Evolutionary conservation across 30 jellyfish, hydroid and myxozoan genomes (phyloP), one percentile per base, ranked within the genome.

Genomic region (Hydra vulgaris): DNA sequence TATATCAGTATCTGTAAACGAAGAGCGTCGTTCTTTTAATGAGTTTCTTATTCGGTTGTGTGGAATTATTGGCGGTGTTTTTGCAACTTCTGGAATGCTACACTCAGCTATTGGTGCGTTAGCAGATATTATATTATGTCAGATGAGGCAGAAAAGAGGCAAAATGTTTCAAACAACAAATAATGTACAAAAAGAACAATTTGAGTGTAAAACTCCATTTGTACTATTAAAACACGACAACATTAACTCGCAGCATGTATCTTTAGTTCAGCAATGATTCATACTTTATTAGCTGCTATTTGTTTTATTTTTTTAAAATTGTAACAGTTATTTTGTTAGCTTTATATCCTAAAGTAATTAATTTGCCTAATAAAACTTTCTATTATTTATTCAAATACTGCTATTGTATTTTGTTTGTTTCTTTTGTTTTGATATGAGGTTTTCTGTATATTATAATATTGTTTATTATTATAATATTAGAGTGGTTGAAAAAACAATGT

Each of bases 11-110:
- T 69, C 86, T 20, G 96, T 91, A 0, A 83, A 86, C 8, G 98
- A 91, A 71, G 84, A 85, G 26, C 91, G 96, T 0, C 83, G 96
- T 15, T 85, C 91, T 25, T 83, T 91, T 71, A 74, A 95, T 86
- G 95, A 91, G 72, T 91, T 91, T 71, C 66, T 91, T 17, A 89
- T 91, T 26, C 88, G 98, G 20, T 92, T 91, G 20, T 91, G 98
- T 86, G 98, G 98, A n/a, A 91, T 91, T 15, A 77, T 91, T 79
- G 98, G 98, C 15, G 98, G 98, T 27, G 92, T 91, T 71, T 91
- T 91, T 81, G 98, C 98, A 0, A 91, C 98, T 1, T 86, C 96
- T 79, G 98, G 98, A 21, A 89, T 89, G 97, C 83, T 89, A 26
- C 97, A 89, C 70, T 84, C 97, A 0, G 76, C 85, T 81, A 83